Evolutionary conservation across 2,888 invertebrate species (phyloP), one percentile per base, ranked within the genome.

Genomic region (Melangyna quadrimaculata): DNA sequence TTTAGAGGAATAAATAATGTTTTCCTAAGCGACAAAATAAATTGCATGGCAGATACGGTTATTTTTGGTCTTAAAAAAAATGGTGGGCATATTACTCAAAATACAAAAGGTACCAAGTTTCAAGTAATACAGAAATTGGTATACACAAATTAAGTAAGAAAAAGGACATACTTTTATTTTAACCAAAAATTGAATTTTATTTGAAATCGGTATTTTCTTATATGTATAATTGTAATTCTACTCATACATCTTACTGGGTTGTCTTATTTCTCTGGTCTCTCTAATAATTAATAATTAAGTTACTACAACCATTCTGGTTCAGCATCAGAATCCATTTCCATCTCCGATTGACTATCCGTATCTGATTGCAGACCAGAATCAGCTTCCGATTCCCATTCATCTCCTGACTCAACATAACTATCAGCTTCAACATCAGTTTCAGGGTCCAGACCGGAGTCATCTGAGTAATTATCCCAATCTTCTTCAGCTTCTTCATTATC

Each of bases 291-390:
- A 3, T 9, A 6, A 12, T 53, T 27, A 5, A n/a, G 8, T 53
- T 27, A 9, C 19, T 57, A 19, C 14, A 57, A 22, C 35, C 40
- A 27, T 1, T 27, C 40, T n/a, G 0, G 10, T 61, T 40, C 40
- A 10, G n/a, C n/a, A 9, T 61, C 61, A 1, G 5, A n/a, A n/a
- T 32, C 65, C 32, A 29, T n/a, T 32, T 67, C 65, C 65, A 43
- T 48, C 7, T 67, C 48, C 4, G 61, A 61, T 5, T 37, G 40
- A 17, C 6, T 40, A 61, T 61, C 61, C 0, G 24, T 61, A 27
- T 61, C 61, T n/a, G 61, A 61, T 3, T 61, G 40, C n/a, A 48
- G n/a, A 1, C 48, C 65, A 12, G 65, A 67, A 22, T 67, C 65
- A 1, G 29, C 27, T 22, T 67, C 65, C 9, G 48, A 48, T 35